phyloP scores from a whole-genome alignment of 2,113 vertebrate species.

The Chloropsis hardwickii region DNA sequence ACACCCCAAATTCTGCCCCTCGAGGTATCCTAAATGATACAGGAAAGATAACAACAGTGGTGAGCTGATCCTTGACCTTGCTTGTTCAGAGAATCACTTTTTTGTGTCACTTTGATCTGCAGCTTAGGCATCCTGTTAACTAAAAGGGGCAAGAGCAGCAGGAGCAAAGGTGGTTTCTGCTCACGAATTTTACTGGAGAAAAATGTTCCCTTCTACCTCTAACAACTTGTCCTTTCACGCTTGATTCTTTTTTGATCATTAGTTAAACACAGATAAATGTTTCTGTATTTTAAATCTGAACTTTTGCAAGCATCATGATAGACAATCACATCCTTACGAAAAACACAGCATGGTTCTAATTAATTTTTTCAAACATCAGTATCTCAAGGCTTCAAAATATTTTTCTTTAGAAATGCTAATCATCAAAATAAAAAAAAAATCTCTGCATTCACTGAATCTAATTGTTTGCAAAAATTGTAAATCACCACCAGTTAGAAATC shows the following conservation, averaged over 20 bases:
- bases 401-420: not conserved
- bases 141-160: not conserved
- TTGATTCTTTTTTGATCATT: not conserved
- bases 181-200: not conserved
- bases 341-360: not conserved
- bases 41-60: not conserved
- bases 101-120: not conserved
- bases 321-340: not conserved
- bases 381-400: conserved; percentile 9
- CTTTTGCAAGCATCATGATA: not conserved
- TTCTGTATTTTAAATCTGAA: not conserved
- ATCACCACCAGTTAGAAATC: not conserved
- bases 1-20: not conserved
- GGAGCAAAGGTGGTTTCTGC: not conserved
- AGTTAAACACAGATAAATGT: not conserved
- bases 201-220: not conserved
- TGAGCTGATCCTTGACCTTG: not conserved
- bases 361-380: not conserved
- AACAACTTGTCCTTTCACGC: not conserved
- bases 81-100: not conserved
- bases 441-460: not conserved
- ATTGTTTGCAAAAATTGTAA: conserved; percentile 14
- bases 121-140: not conserved
- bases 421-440: not conserved
- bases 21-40: not conserved